Evolutionary conservation across 2,888 invertebrate species (phyloP), one percentile per base, ranked within the genome.

Genomic region (Podabrus alpinus): DNA sequence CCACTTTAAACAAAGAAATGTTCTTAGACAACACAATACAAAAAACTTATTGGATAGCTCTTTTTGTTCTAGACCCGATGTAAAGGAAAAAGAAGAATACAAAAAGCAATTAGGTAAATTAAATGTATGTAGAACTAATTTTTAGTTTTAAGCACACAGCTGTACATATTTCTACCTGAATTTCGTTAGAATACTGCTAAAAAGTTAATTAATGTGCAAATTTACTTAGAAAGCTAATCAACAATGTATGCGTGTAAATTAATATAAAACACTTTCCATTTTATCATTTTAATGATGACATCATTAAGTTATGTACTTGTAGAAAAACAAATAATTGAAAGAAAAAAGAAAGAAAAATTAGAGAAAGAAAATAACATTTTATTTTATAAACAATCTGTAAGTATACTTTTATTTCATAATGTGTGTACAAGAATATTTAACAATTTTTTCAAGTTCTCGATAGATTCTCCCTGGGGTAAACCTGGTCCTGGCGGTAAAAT

Each of bases 401-500:
- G 85, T 83, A 19, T 59, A 16, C 19, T 24, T 61, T 24, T 45
- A 9, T 68, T 15, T 16, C 9, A 21, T 64, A 19, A 62, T 60
- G 45, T 61, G 13, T 45, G 29, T 45, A 13, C 19, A 61, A 61
- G 9, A 15, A 16, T 16, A 5, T 17, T 19, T 66, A 71, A 64
- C 2, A 24, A 19, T 29, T 61, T 79, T 81, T 81, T 80, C 71
- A 83, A 85, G 85, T 84, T 83, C 82, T 83, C 83, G 82, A 85
- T 84, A 85, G 82, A 85, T 80, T 84, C 85, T 67, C 92, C 92
- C 21, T 93, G 93, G 92, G 92, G 93, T 74, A 91, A 88, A 82
- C 91, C 90, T 16, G 93, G 93, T 78, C 93, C 93, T 66, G 94
- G 94, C 71, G 94, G 94, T 78, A 88, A 89, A 71, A 90, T 91